Conservation (phyloP, 2,888 invertebrate species). For the Platynereis dumerilii region DNA sequence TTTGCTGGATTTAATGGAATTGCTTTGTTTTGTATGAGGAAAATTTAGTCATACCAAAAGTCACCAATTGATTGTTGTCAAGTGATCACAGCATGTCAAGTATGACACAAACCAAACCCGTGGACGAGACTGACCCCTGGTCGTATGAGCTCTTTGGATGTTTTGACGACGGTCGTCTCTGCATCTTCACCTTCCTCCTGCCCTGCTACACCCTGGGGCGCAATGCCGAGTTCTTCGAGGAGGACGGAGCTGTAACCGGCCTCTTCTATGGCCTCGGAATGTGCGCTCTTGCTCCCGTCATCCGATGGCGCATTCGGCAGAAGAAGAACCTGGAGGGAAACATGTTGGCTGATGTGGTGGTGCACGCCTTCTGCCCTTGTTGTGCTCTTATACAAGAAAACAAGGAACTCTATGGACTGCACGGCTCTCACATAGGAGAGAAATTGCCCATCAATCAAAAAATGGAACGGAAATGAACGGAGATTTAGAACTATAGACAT, state of each 20-base stretch:
- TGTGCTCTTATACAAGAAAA: slow-evolving; percentile 39
- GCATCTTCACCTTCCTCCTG: slow-evolving; percentile 22
- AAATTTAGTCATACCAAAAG: too few relatives aligned
- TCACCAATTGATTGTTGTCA: too few relatives aligned
- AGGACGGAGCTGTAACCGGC: slow-evolving; percentile 28
- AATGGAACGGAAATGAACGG: slow-evolving; percentile 23
- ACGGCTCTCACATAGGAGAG: slow-evolving; percentile 33
- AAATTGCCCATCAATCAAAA: slow-evolving; percentile 27
- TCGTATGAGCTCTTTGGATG: slow-evolving; percentile 22
- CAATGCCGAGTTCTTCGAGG: slow-evolving; percentile 29
- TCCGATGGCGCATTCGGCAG: slow-evolving; percentile 36
- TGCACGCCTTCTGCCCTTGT: slow-evolving; percentile 33
- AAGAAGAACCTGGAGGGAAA: slow-evolving; percentile 30
- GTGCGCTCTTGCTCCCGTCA: slow-evolving; percentile 2
- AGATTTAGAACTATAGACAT: too few relatives aligned
- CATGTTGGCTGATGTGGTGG: slow-evolving; percentile 35
- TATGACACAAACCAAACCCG: too few relatives aligned
- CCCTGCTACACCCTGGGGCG: slow-evolving; percentile 29
- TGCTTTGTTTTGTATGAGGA: too few relatives aligned
- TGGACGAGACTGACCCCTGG: slow-evolving; percentile 12
- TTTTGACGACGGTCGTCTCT: slow-evolving; percentile 20
- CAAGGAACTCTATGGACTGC: slow-evolving; percentile 34
- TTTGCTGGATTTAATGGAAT: too few relatives aligned
- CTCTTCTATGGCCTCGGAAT: slow-evolving; percentile 25
- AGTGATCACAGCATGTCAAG: too few relatives aligned